Conservation (phyloP, 2,888 invertebrate species). For the Linnaemya vulpina region DNA sequence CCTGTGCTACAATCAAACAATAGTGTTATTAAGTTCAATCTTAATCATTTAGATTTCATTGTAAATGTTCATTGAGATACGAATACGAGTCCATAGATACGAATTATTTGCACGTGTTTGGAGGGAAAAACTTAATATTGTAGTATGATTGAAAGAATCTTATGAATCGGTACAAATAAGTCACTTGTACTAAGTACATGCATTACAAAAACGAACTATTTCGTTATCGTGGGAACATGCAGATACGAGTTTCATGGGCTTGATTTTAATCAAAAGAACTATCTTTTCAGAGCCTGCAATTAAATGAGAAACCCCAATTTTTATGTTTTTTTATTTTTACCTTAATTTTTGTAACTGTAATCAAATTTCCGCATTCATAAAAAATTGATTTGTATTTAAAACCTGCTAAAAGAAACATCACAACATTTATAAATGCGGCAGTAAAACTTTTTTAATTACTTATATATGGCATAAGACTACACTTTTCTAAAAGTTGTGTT, state of each 20-base stretch:
- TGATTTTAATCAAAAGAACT: background rate
- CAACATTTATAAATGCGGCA: too few relatives aligned
- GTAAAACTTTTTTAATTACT: too few relatives aligned
- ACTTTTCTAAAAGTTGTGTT: too few relatives aligned
- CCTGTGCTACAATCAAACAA: conserved; percentile 59
- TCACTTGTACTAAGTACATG: background rate
- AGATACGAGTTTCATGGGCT: background rate
- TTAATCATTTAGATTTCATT: conserved; percentile 10
- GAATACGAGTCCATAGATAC: conserved; percentile 21
- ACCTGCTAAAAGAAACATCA: too few relatives aligned
- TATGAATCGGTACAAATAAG: conserved; percentile 31
- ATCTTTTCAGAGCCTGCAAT: conserved; percentile 12
- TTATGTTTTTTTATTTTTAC: conserved; percentile 1
- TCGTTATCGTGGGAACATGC: too few relatives aligned
- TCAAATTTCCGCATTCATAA: too few relatives aligned
- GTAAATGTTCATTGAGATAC: conserved; percentile 28
- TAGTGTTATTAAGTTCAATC: background rate
- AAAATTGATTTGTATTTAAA: too few relatives aligned
- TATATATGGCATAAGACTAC: too few relatives aligned
- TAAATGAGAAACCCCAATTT: conserved; percentile 28
- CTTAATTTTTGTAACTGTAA: conserved; percentile 8
- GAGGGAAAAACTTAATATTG: conserved; percentile 4
- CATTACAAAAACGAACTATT: background rate
- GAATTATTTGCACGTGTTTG: conserved; percentile 56
- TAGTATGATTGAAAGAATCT: conserved; percentile 27